Evolutionary conservation across 2,113 vertebrate genomes (phyloP).

Genomic region (Hydropotes inermis): DNA sequence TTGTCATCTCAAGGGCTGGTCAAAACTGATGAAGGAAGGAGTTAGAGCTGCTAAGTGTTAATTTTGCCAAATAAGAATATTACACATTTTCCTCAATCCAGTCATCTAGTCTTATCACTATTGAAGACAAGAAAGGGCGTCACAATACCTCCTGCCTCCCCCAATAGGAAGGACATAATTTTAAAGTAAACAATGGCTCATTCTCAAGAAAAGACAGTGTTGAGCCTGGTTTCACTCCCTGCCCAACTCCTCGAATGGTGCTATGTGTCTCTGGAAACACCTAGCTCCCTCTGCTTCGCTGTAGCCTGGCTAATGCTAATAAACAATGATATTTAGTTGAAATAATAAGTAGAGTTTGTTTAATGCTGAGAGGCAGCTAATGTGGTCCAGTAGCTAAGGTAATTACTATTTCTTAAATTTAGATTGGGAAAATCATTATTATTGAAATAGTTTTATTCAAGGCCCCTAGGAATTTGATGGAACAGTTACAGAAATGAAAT

Average conservation of each 20-base stretch:
- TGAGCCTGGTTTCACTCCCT: neutral
- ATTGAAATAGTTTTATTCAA: neutral
- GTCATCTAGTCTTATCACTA: neutral
- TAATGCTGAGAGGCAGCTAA: neutral
- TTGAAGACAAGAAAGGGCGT: neutral
- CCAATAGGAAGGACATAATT: neutral
- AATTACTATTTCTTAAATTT: slow-evolving; percentile 25
- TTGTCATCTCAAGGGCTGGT: neutral
- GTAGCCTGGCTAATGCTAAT: neutral
- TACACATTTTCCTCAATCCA: neutral
- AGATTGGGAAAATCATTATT: neutral
- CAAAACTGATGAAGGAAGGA: neutral
- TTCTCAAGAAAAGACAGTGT: neutral
- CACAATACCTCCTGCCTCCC: neutral
- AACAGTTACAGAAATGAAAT: neutral
- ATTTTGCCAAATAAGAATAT: neutral
- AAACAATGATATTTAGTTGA: neutral
- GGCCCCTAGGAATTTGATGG: neutral
- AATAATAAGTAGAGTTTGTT: slow-evolving; percentile 12
- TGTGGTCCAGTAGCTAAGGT: neutral
- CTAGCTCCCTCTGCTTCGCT: neutral
- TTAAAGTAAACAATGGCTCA: neutral
- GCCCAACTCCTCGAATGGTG: rapidly evolving
- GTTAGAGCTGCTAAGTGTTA: neutral
- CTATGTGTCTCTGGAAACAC: neutral